Evolutionary conservation across 2,113 vertebrate genomes (phyloP), one percentile per base, ranked within the genome.

Genomic region (Chinchilla lanigera): DNA sequence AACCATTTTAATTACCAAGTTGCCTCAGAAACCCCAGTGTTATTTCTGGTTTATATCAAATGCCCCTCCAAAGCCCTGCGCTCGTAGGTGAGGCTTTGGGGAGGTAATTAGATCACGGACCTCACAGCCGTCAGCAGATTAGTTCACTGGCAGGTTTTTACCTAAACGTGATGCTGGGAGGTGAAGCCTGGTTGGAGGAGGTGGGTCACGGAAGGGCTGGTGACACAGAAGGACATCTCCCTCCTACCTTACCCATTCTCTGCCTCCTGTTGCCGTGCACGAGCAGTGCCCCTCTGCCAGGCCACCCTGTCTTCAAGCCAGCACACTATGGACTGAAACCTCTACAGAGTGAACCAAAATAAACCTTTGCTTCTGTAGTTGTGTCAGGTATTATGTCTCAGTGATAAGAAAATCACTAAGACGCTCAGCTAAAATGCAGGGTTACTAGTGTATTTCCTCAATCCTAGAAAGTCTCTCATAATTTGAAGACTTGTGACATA

Each of bases 391-490:
- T 38, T 71, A n/a, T 38, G 35, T 16, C 19, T 71, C 67, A 71
- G 67, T 22, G 67, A 71, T 38, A 73, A 73, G 35, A 73, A 73
- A 73, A n/a, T 73, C 38, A 71, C 67, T 71, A 71, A 73, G 69
- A 73, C n/a, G 10, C 19, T 71, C 69, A 73, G 67, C 28, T 96
- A 63, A 84, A 93, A 30, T 86, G 41, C 81, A 93, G 93, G 35
- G 38, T 69, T 54, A 61, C 65, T 47, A 63, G 0, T 94, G 71
- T 80, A 52, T 81, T 86, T 90, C 82, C 82, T 85, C 86, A 92
- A 56, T 28, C 84, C 47, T 82, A 85, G 60, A 92, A 85, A 67
- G 30, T 85, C 73, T 95, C 80, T 86, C 80, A 84, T 91, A 35
- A 63, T 65, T 94, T 54, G 52, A 92, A 81, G 63, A 63, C 24